Conservation (phyloP, 2,888 invertebrate species). For the Entomobrya multifasciata region DNA sequence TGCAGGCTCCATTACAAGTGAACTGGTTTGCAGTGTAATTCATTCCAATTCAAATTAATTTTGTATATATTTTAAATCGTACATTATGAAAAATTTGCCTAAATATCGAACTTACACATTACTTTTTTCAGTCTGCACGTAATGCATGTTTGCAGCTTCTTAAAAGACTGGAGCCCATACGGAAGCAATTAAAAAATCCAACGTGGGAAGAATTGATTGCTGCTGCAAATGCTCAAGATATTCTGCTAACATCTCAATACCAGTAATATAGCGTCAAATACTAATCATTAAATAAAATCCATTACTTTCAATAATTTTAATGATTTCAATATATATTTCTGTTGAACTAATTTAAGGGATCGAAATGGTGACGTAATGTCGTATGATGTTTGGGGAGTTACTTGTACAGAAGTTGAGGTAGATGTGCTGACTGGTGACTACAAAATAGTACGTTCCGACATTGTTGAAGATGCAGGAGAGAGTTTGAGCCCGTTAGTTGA, state of each 20-base stretch:
- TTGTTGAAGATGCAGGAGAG: conserved; percentile 80
- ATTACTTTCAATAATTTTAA: background rate
- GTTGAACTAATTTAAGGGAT: conserved; percentile 76
- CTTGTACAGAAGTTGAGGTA: conserved; percentile 84
- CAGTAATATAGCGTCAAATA: no score
- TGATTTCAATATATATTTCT: background rate
- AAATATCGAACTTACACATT: no score
- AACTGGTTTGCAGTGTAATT: conserved; percentile 78
- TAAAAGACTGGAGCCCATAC: conserved; percentile 81
- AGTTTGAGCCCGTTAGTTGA: conserved; percentile 80
- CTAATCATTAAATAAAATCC: no score
- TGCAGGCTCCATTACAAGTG: conserved; percentile 81
- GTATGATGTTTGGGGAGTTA: conserved; percentile 81
- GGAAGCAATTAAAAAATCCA: conserved; percentile 79
- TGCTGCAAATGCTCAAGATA: conserved; percentile 46
- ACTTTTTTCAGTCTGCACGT: conserved; percentile 20
- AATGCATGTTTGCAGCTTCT: conserved; percentile 80
- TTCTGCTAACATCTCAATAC: conserved; percentile 74
- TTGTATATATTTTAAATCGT: no score
- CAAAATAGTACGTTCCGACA: conserved; percentile 79
- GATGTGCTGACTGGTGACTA: conserved; percentile 91
- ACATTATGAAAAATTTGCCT: background rate
- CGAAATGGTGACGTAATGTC: conserved; percentile 78
- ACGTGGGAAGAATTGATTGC: conserved; percentile 73
- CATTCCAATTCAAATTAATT: background rate